phyloP scores from a whole-genome alignment of 1,140 invertebrate genomes.

The Habropoda laboriosa region DNA sequence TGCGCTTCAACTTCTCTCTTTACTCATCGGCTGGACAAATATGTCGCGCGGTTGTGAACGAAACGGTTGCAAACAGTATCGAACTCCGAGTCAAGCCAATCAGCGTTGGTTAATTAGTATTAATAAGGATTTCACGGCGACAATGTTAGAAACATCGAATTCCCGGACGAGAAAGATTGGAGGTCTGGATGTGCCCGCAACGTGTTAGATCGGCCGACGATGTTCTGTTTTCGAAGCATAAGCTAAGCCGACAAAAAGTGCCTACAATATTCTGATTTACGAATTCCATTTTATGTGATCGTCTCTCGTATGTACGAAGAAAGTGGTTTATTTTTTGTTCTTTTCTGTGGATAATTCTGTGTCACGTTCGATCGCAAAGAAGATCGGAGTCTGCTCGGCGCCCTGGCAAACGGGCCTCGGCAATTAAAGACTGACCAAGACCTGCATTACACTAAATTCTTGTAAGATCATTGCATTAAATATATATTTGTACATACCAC shows the following conservation, averaged over 20 bases:
- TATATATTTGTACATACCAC: slow-evolving; percentile 79
- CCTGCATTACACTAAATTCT: slow-evolving; percentile 80
- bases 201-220: slow-evolving; percentile 10
- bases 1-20: slow-evolving; percentile 8
- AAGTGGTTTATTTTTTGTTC: slow-evolving; percentile 50
- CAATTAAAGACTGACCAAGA: slow-evolving; percentile 81
- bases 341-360: slow-evolving; percentile 49
- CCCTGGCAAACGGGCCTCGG: slow-evolving; percentile 72
- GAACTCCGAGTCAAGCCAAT: background rate
- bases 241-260: slow-evolving; percentile 53
- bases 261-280: slow-evolving; percentile 51
- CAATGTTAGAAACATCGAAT: background rate
- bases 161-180: background rate
- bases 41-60: background rate
- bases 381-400: slow-evolving; percentile 69
- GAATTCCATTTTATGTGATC: slow-evolving; percentile 64
- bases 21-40: background rate
- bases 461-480: slow-evolving; percentile 78
- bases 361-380: slow-evolving; percentile 59
- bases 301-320: slow-evolving; percentile 42
- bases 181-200: background rate
- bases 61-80: background rate
- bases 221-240: slow-evolving; percentile 38
- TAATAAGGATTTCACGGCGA: background rate
- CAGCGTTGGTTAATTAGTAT: slow-evolving; percentile 36